Base-by-base conservation (phyloP, 2,797 vertebrate species). In the Falco columbarius region DNA sequence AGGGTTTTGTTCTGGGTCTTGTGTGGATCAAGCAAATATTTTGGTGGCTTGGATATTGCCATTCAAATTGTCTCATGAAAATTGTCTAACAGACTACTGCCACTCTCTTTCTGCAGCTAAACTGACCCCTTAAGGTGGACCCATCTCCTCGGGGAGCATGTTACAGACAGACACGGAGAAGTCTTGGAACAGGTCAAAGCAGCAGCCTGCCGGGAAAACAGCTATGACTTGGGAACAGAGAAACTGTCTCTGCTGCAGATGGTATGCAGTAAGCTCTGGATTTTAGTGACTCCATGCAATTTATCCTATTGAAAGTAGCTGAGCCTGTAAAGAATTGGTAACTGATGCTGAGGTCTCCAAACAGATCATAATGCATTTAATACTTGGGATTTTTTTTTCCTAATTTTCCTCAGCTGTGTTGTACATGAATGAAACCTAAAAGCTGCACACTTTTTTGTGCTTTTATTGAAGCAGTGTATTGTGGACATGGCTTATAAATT, bases 281-380 rank as follows among this genome's bases (percentile, higher is more conserved):
- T 91, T 91, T 90, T 61, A 95, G 83, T 32, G 55, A 58, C 91
- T 91, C 29, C 0, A 0, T 80, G 77, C 67, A 82, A 68, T 95
- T 97, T 93, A 87, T 70, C 59, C 88, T 79, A 51, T 63, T 95
- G 90, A 90, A 90, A 89, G 44, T 18, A 81, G 87, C 93, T 81
- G 80, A 94, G 93, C 83, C 86, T 67, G 76, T 73, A 46, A 92
- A 91, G 93, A 90, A 73, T n/a, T 14, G 5, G 70, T 49, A 81
- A 79, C 89, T 93, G 95, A 62, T 42, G 74, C 56, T 84, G 67
- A 73, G 89, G 40, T 46, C 86, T 94, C 88, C 71, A 54, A 90
- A 76, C 40, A 46, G 65, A 93, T 73, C 46, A 5, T 63, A 73
- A 42, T 16, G 58, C 7, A 1, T 90, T 91, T 80, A 70, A 67